Conservation (phyloP, 2,888 invertebrate species). For the Hydriomena furcata region DNA sequence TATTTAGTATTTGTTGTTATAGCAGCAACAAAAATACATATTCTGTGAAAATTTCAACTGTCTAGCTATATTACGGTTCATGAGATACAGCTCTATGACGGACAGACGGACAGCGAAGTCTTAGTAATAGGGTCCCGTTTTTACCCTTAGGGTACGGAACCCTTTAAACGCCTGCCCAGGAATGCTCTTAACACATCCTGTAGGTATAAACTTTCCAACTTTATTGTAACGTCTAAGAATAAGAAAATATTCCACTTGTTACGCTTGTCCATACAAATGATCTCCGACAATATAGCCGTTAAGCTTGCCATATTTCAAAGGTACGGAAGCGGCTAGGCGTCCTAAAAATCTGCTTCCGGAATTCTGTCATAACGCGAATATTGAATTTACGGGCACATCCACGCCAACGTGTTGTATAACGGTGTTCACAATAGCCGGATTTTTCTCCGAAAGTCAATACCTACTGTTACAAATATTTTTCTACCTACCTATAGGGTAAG, state of each 20-base stretch:
- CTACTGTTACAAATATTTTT: too few relatives aligned
- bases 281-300: not conserved
- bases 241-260: slow-evolving; percentile 1
- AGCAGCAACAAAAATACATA: too few relatives aligned
- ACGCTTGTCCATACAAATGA: slow-evolving; percentile 2
- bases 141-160: too few relatives aligned
- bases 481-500: too few relatives aligned
- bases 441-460: slow-evolving; percentile 12
- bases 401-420: slow-evolving; percentile 10
- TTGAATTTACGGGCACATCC: slow-evolving; percentile 28
- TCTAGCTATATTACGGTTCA: too few relatives aligned
- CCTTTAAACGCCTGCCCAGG: too few relatives aligned
- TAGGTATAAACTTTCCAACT: not conserved
- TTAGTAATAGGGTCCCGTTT: too few relatives aligned
- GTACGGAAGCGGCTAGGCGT: slow-evolving; percentile 1
- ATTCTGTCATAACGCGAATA: slow-evolving; percentile 24
- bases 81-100: too few relatives aligned
- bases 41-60: too few relatives aligned
- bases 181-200: too few relatives aligned
- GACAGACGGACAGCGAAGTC: too few relatives aligned
- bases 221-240: not conserved
- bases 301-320: slow-evolving; percentile 8
- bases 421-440: slow-evolving; percentile 11
- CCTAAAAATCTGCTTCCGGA: slow-evolving; percentile 19
- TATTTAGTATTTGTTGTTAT: too few relatives aligned